phyloP scores from a whole-genome alignment of 2,113 vertebrate genomes.

The Tapirus terrestris region DNA sequence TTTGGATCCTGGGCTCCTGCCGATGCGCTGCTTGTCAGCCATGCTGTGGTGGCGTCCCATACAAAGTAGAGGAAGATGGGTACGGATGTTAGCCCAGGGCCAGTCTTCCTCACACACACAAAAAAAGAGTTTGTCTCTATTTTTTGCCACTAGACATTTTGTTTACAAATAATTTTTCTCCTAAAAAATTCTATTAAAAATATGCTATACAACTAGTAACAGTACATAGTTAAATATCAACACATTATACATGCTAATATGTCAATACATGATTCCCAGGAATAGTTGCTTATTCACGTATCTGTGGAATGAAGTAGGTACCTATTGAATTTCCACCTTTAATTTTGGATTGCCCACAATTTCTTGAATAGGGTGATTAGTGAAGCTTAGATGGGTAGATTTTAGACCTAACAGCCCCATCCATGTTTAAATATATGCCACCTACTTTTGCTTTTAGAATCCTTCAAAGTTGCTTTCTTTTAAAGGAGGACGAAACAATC shows the following conservation, averaged over 20 bases:
- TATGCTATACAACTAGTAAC: not conserved
- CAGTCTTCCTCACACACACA: no score
- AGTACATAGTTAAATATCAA: not conserved
- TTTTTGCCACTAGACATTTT: not conserved
- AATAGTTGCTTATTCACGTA: not conserved
- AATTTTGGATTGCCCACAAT: not conserved
- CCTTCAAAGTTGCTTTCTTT: not conserved
- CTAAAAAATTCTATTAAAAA: not conserved
- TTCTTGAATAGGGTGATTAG: not conserved
- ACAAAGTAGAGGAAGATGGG: no score
- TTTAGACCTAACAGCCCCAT: not conserved
- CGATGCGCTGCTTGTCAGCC: no score
- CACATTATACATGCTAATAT: not conserved
- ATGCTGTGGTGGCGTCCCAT: no score
- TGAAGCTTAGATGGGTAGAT: not conserved
- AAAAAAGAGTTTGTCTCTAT: not conserved
- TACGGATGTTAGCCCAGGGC: no score
- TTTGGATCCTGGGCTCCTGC: no score
- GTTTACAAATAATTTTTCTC: slow-evolving; percentile 1
- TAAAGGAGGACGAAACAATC: not conserved
- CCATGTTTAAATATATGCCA: not conserved
- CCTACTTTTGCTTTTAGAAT: not conserved
- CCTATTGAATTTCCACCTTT: not conserved
- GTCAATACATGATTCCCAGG: not conserved
- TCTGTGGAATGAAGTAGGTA: not conserved